Evolutionary conservation across 2,888 invertebrate genomes (phyloP).

Genomic region (Rhingia campestris): DNA sequence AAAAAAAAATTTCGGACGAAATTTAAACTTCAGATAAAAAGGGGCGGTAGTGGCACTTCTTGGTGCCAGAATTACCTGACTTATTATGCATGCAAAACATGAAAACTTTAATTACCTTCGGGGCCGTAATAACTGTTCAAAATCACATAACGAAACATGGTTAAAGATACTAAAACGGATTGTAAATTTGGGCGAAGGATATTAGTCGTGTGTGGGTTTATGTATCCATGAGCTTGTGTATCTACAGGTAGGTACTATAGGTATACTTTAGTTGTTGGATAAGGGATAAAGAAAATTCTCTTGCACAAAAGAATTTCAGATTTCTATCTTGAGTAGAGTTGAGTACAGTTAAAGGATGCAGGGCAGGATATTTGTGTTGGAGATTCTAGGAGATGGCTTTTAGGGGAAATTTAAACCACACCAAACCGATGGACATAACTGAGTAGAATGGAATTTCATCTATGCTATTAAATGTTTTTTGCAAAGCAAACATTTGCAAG

Average conservation of each 20-base stretch:
- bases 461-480: too few relatives aligned
- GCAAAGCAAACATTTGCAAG: too few relatives aligned
- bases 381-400: constrained; percentile 2
- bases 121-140: constrained; percentile 68
- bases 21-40: too few relatives aligned
- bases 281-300: constrained; percentile 41
- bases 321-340: constrained; percentile 13
- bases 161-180: constrained; percentile 57
- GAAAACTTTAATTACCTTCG: constrained; percentile 72
- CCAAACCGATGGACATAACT: constrained; percentile 20
- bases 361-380: constrained; percentile 30
- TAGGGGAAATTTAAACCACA: constrained; percentile 33
- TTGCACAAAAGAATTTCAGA: constrained; percentile 38
- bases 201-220: neutral
- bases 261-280: constrained; percentile 5
- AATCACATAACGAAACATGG: constrained; percentile 68
- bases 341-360: constrained; percentile 15
- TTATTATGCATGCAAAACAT: constrained; percentile 70
- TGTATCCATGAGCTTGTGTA: constrained; percentile 1
- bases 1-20: neutral
- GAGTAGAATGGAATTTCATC: too few relatives aligned
- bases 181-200: constrained; percentile 39
- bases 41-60: neutral
- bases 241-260: neutral
- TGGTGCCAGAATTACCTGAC: constrained; percentile 56